These are phyloP conservation scores for Cheilosia grossa DNA, from an alignment of 2,888 invertebrate species.

Conservation along the genomic window DNA sequence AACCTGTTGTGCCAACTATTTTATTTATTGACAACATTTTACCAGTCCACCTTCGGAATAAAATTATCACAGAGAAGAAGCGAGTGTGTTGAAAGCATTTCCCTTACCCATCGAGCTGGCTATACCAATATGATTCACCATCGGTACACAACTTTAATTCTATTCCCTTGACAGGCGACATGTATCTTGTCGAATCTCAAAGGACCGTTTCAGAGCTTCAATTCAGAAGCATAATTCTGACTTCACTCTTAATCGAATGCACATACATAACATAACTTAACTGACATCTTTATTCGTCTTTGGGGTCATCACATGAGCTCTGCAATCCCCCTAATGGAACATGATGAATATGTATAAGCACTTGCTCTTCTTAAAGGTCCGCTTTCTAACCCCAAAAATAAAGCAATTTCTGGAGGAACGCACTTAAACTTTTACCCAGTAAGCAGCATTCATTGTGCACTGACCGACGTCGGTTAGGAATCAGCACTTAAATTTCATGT, in stretches of 20 bases:
- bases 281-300: neutral
- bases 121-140: no score
- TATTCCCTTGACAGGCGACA: no score
- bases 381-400: conserved; percentile 3
- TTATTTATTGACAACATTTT: no score
- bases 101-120: no score
- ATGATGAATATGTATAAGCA: conserved; percentile 3
- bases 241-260: neutral
- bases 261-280: conserved; percentile 4
- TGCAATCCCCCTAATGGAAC: conserved; percentile 9
- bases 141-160: no score
- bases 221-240: neutral
- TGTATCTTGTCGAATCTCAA: neutral
- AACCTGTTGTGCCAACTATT: no score
- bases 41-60: no score
- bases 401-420: conserved; percentile 16
- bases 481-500: conserved; percentile 72
- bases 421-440: conserved; percentile 46
- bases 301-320: neutral
- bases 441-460: conserved; percentile 31
- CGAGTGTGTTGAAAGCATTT: no score
- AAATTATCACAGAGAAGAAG: no score
- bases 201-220: neutral
- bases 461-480: conserved; percentile 40
- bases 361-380: neutral